phyloP scores from a whole-genome alignment of 2,797 vertebrate genomes.

The Myotis pilosus region DNA sequence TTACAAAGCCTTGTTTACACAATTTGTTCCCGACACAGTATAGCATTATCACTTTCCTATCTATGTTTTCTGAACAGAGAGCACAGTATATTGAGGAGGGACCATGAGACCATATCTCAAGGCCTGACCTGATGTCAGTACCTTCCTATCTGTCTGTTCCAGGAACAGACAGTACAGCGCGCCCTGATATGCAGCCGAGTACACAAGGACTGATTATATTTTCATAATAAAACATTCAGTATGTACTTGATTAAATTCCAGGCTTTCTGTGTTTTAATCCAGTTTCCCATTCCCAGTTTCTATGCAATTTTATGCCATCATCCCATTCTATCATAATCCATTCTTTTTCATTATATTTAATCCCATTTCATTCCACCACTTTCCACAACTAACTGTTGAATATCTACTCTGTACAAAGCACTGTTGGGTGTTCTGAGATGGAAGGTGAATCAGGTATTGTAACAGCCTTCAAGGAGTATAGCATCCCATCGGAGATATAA shows the following conservation, averaged over 20 bases:
- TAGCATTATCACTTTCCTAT: too few relatives aligned
- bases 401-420: not conserved
- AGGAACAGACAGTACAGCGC: too few relatives aligned
- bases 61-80: too few relatives aligned
- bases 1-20: too few relatives aligned
- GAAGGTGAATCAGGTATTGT: not conserved
- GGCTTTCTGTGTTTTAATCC: not conserved
- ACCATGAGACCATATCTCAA: too few relatives aligned
- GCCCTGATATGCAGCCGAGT: too few relatives aligned
- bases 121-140: too few relatives aligned
- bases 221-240: not conserved
- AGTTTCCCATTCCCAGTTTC: not conserved
- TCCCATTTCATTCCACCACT: not conserved
- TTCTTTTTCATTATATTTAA: constrained; percentile 2
- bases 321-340: not conserved
- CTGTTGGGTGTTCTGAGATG: not conserved
- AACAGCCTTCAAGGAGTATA: not conserved
- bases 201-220: not conserved
- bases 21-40: too few relatives aligned
- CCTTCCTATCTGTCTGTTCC: too few relatives aligned
- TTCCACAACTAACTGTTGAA: constrained; percentile 4
- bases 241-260: not conserved
- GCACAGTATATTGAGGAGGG: too few relatives aligned
- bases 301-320: not conserved
- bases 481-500: not conserved